Percentiles rank a stretch among this genome's conserved stretches.
phyloP scores from a whole-genome alignment of 2,888 invertebrate genomes.

The Rosalia funebris region DNA sequence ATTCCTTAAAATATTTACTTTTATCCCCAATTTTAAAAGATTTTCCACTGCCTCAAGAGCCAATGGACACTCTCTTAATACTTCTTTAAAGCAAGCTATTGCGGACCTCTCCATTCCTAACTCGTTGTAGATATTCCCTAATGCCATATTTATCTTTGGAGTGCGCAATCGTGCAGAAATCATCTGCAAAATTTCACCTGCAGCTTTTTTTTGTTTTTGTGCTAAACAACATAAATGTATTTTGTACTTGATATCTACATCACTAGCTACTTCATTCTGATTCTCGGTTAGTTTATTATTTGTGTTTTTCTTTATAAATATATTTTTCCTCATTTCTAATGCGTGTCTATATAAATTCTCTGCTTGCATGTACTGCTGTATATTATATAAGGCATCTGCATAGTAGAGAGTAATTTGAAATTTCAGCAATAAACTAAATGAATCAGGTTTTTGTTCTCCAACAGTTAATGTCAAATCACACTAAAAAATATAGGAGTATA shows the following conservation, averaged over 20 bases:
- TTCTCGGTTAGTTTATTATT: constrained; percentile 63
- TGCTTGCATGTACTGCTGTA: constrained; percentile 75
- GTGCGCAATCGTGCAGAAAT: constrained; percentile 74
- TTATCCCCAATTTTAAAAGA: constrained; percentile 74
- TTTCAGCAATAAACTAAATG: constrained; percentile 70
- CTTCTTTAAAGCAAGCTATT: constrained; percentile 81
- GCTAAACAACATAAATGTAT: constrained; percentile 76
- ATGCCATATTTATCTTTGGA: constrained; percentile 79
- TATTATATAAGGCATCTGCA: constrained; percentile 75
- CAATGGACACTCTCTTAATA: constrained; percentile 75
- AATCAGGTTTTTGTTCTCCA: constrained; percentile 73
- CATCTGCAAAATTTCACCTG: constrained; percentile 67
- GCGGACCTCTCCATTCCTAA: constrained; percentile 78
- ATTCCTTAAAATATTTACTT: constrained; percentile 52
- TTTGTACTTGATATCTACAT: constrained; percentile 78
- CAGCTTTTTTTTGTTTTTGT: constrained; percentile 73
- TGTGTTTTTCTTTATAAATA: constrained; percentile 66
- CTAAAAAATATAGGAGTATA: constrained; percentile 62
- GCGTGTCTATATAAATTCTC: constrained; percentile 74
- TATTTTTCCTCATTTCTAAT: constrained; percentile 72
- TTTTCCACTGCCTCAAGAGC: constrained; percentile 80
- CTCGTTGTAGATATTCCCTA: constrained; percentile 78
- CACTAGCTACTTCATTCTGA: constrained; percentile 67
- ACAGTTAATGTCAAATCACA: constrained; percentile 73
- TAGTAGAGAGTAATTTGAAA: constrained; percentile 76